phyloP scores from a whole-genome alignment of 2,797 vertebrate species.

The Trematomus bernacchii region DNA sequence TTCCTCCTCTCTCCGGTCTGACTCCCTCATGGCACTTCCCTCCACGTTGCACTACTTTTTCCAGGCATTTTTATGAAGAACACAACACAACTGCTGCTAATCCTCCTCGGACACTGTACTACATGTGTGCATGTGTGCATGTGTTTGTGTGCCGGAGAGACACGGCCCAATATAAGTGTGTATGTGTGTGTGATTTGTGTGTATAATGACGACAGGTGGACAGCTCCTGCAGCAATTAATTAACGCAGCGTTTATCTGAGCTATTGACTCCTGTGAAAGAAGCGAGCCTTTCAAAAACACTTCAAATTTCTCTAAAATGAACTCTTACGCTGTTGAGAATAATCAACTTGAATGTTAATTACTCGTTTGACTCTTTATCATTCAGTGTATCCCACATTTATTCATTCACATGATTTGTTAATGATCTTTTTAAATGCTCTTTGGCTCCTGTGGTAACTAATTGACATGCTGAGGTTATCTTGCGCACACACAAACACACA shows the following conservation, averaged over 20 bases:
- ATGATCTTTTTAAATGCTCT: slow-evolving; percentile 15
- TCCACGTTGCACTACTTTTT: slow-evolving; percentile 65
- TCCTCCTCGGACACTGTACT: slow-evolving; percentile 48
- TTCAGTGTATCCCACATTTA: slow-evolving; percentile 40
- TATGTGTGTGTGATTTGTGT: slow-evolving; percentile 55
- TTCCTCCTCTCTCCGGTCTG: slow-evolving; percentile 38
- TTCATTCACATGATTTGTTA: neutral
- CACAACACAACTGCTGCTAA: slow-evolving; percentile 48
- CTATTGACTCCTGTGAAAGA: slow-evolving; percentile 51
- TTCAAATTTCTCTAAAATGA: slow-evolving; percentile 29
- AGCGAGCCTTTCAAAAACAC: slow-evolving; percentile 35
- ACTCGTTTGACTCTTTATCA: slow-evolving; percentile 33
- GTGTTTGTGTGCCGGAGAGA: slow-evolving; percentile 18
- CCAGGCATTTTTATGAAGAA: slow-evolving; percentile 52
- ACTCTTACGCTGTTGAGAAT: slow-evolving; percentile 28
- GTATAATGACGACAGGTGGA: slow-evolving; percentile 72
- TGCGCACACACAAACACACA: slow-evolving; percentile 27
- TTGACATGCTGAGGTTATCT: slow-evolving; percentile 32
- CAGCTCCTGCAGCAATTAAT: slow-evolving; percentile 70
- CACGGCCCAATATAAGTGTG: slow-evolving; percentile 30
- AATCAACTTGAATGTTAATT: slow-evolving; percentile 56
- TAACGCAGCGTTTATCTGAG: slow-evolving; percentile 63
- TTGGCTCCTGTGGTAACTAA: slow-evolving; percentile 35
- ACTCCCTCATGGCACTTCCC: slow-evolving; percentile 54
- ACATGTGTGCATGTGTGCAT: slow-evolving; percentile 27